Base-by-base conservation (phyloP, 2,888 invertebrate species). In the Conistra vaccinii region DNA sequence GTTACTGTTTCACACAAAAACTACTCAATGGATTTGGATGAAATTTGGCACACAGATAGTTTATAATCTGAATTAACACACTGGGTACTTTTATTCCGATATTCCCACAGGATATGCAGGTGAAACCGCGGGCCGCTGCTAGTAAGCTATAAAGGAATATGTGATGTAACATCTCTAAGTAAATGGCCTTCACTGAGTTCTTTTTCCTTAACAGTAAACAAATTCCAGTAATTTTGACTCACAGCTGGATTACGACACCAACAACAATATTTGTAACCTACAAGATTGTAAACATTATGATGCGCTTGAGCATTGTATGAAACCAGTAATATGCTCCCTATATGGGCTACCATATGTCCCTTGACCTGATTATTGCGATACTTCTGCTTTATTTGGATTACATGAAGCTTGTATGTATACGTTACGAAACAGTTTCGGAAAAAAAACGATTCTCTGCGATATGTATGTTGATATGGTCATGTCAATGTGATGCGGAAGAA, bases 341-440 rank as follows among this genome's bases (percentile, higher is more conserved):
- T 84, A 88, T 66, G 90, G 89, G 14, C n/a, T 39, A 65, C 85
- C 89, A 88, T 83, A 78, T 89, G 90, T 85, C 78, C 86, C 87
- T 88, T 89, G 88, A 83, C 87, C 86, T 71, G 58, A 69, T 79
- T 63, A 51, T 42, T 29, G 12, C 23, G 62, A 69, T 10, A 35
- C 14, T 39, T 74, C 48, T 61, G 29, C 70, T 80, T 68, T 55
- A 65, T 67, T 74, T 32, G 51, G 63, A 78, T 9, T 42, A n/a
- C 29, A 68, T 42, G 45, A 55, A 39, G 29, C 17, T 63, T 48
- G 17, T 6, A 48, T 48, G 17, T 6, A 48, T 48, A 48, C 0
- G 6, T 20, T 48, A 48, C 48, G 20, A 48, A 48, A 48, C 2
- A 48, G 6, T 20, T 48, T 20, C 20, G 5, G 0, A n/a, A 53